A percentile compares a stretch with the other conserved stretches of the same genome.
Conservation (phyloP, 2,797 vertebrate genomes). For the Spinus pinus region DNA sequence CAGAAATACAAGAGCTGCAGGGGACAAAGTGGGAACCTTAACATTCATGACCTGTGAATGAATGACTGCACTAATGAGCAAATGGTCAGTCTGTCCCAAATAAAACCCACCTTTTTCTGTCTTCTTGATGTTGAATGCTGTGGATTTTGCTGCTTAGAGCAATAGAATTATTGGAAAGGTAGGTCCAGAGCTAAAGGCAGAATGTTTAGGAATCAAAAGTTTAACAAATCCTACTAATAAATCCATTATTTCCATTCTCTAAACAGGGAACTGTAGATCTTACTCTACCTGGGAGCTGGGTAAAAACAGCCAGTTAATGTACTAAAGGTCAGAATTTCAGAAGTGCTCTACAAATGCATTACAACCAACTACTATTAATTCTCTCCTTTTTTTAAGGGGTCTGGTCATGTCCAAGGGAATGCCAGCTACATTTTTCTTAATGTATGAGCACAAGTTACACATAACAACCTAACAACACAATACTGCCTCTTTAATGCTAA, state of each 20-base stretch:
- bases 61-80: neutral
- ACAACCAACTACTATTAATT: conserved; percentile 74
- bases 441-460: conserved; percentile 87
- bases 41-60: neutral
- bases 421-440: conserved; percentile 86
- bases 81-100: neutral
- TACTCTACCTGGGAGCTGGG: conserved; percentile 55
- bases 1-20: neutral
- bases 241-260: conserved; percentile 41
- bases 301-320: conserved; percentile 64
- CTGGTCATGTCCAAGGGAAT: conserved; percentile 80
- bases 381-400: conserved; percentile 76
- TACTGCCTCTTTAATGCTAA: conserved; percentile 92
- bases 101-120: neutral
- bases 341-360: conserved; percentile 67
- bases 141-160: neutral
- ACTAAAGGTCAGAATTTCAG: conserved; percentile 79
- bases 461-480: conserved; percentile 86
- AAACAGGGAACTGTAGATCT: conserved; percentile 24
- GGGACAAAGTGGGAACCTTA: neutral
- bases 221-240: conserved; percentile 62
- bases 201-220: neutral
- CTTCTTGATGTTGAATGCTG: neutral
- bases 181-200: neutral
- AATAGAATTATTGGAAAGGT: neutral